Percentiles rank a stretch among this genome's conserved stretches.
Conservation (phyloP, 1,140 invertebrate genomes). For the Helicoverpa zea region DNA sequence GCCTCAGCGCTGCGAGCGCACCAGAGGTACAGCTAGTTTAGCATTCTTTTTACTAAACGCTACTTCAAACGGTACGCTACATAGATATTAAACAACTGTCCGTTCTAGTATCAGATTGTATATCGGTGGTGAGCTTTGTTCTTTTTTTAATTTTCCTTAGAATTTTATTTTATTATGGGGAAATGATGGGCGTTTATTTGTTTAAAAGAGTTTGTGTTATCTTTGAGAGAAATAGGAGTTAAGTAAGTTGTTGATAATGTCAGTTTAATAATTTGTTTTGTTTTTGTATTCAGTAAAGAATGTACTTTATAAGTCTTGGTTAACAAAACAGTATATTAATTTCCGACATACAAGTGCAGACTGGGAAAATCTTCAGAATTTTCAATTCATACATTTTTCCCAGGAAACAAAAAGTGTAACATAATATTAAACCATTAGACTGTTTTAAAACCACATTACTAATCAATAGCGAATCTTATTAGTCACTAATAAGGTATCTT, state of each 20-base stretch:
- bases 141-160: constrained; percentile 2
- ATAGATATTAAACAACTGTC: neutral
- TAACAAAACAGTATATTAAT: too few relatives aligned
- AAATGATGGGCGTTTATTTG: too few relatives aligned
- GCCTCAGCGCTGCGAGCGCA: neutral
- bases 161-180: neutral
- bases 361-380: too few relatives aligned
- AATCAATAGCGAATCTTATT: neutral
- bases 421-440: too few relatives aligned
- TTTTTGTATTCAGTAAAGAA: too few relatives aligned
- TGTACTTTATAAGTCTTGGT: too few relatives aligned
- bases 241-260: too few relatives aligned
- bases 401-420: neutral
- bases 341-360: too few relatives aligned
- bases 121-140: constrained; percentile 22
- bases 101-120: neutral
- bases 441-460: too few relatives aligned
- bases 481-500: neutral
- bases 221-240: too few relatives aligned
- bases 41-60: neutral
- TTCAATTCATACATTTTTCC: neutral
- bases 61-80: neutral
- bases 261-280: too few relatives aligned
- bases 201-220: too few relatives aligned
- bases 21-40: neutral